Conservation (phyloP, 2,113 vertebrate genomes). For the Tetrax tetrax region DNA sequence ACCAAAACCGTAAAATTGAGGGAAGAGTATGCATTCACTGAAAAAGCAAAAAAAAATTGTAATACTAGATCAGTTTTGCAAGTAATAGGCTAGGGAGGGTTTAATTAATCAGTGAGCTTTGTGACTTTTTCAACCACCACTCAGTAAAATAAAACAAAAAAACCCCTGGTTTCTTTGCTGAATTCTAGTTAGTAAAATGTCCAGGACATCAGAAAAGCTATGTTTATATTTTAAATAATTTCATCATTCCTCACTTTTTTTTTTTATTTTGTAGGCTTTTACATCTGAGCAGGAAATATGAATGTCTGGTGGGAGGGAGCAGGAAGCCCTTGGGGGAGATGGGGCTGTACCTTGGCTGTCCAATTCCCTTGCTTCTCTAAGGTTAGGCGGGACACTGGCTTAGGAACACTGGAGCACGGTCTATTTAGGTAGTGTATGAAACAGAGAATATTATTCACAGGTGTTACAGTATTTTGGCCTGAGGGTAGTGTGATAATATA, state of each 20-base stretch:
- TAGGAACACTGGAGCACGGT: neutral
- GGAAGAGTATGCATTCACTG: neutral
- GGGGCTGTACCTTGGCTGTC: neutral
- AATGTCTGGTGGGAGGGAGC: neutral
- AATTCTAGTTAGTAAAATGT: neutral
- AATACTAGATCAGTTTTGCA: fast-evolving
- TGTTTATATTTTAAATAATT: neutral
- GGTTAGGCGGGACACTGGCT: neutral
- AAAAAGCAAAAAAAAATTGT: neutral
- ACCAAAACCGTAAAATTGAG: neutral
- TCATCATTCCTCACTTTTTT: neutral
- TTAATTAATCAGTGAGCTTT: neutral
- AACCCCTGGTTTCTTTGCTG: neutral
- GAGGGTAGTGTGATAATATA: neutral
- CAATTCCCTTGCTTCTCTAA: neutral
- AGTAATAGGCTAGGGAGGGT: neutral
- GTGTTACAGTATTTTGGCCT: conserved; percentile 41
- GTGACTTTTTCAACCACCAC: neutral
- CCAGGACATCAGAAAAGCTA: neutral
- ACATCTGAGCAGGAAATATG: neutral
- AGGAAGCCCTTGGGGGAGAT: neutral
- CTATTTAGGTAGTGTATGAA: conserved; percentile 16
- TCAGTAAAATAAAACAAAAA: neutral
- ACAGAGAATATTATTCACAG: conserved; percentile 51
- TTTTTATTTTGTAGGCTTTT: neutral